phyloP scores from a whole-genome alignment of 2,797 vertebrate species.

The Lateolabrax maculatus region DNA sequence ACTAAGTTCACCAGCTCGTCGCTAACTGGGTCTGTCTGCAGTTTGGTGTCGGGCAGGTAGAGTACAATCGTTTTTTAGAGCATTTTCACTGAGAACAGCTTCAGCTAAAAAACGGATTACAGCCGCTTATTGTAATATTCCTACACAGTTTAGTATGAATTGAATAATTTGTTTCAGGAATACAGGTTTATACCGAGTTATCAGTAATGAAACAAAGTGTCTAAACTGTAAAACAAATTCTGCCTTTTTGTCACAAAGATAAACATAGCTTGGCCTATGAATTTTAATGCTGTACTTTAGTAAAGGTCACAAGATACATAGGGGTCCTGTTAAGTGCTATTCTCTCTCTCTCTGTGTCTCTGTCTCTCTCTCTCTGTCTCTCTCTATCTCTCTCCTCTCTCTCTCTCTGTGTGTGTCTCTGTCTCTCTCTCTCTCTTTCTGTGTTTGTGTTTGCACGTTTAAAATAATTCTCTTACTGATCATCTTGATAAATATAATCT shows the following conservation, averaged over 20 bases:
- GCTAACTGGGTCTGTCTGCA: not conserved
- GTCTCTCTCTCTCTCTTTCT: conserved; percentile 10
- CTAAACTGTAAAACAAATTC: conserved; percentile 30
- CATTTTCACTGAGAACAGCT: not conserved
- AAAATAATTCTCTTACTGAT: not conserved
- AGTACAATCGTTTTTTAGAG: not conserved
- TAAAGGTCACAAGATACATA: conserved; percentile 51
- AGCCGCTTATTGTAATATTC: conserved; percentile 25
- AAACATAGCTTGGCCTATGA: conserved; percentile 41
- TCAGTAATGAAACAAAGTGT: conserved; percentile 32
- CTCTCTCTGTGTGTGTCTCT: conserved; percentile 4
- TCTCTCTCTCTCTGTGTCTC: conserved; percentile 12
- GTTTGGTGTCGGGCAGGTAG: not conserved
- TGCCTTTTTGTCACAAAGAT: conserved; percentile 36
- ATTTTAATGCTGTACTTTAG: conserved; percentile 57
- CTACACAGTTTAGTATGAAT: not conserved
- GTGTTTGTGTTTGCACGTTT: not conserved
- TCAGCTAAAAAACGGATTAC: not conserved
- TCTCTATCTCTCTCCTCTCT: too few species aligned
- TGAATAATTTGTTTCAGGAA: conserved; percentile 13
- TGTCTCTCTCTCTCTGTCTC: too few species aligned
- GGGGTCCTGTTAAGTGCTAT: conserved; percentile 26
- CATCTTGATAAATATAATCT: conserved; percentile 23
- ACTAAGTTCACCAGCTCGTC: not conserved
- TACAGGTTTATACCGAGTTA: conserved; percentile 8